phyloP scores from a whole-genome alignment of 2,797 vertebrate species.

The Pseudomugil tenellus region DNA sequence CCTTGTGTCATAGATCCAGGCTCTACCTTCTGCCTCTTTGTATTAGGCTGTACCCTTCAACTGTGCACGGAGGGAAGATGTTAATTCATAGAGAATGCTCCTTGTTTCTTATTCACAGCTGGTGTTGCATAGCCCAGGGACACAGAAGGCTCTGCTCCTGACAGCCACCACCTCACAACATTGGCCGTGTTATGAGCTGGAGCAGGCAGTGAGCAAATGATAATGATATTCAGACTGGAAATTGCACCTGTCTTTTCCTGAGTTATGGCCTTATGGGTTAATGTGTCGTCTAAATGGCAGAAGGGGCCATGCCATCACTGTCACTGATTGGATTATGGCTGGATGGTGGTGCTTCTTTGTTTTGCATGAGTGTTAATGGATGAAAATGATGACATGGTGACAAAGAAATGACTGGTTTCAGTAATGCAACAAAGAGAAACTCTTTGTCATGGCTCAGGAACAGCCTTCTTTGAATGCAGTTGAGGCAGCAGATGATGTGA shows the following conservation, averaged over 20 bases:
- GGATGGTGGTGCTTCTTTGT: constrained; percentile 46
- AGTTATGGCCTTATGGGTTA: constrained; percentile 73
- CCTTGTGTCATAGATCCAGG: constrained; percentile 63
- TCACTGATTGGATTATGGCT: constrained; percentile 62
- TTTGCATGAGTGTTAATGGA: constrained; percentile 53
- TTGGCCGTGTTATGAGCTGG: constrained; percentile 49
- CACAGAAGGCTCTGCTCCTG: constrained; percentile 39
- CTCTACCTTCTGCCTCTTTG: constrained; percentile 39
- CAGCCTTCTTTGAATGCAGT: constrained; percentile 15
- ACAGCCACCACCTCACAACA: constrained; percentile 55
- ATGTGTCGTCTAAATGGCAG: constrained; percentile 54
- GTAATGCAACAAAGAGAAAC: constrained; percentile 17
- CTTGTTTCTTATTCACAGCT: constrained; percentile 70
- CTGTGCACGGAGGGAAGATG: constrained; percentile 38
- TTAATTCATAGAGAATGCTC: constrained; percentile 63
- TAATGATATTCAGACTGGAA: constrained; percentile 76
- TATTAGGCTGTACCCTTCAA: constrained; percentile 48
- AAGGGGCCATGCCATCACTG: constrained; percentile 57
- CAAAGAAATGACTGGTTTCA: constrained; percentile 28
- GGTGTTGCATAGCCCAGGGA: constrained; percentile 46
- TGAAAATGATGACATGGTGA: constrained; percentile 10
- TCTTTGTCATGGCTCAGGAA: not conserved
- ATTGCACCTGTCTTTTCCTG: constrained; percentile 72
- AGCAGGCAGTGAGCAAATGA: constrained; percentile 31
- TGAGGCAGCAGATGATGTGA: constrained; percentile 6